Conservation (phyloP, 2,888 invertebrate species). For the Limnephilus rhombicus region DNA sequence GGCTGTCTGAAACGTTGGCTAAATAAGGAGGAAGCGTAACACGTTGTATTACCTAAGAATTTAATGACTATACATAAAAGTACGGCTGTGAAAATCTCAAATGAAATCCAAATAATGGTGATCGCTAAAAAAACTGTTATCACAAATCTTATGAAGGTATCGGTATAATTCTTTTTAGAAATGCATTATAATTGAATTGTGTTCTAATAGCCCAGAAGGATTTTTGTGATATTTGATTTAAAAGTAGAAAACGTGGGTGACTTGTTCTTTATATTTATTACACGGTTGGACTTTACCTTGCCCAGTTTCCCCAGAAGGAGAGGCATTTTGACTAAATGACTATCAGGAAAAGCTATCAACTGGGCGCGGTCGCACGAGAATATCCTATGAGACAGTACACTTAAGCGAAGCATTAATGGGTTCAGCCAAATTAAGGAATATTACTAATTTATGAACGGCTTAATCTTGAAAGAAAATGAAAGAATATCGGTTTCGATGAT, state of each 20-base stretch:
- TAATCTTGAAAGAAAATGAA: background rate
- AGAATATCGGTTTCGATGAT: background rate
- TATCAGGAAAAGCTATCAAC: constrained; percentile 57
- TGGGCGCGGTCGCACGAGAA: constrained; percentile 39
- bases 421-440: background rate
- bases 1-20: no score
- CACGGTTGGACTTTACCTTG: background rate
- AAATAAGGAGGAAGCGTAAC: no score
- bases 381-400: background rate
- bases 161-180: no score
- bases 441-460: background rate
- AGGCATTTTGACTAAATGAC: constrained; percentile 60
- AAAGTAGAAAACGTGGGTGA: background rate
- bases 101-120: no score
- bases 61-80: no score
- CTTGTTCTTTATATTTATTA: background rate
- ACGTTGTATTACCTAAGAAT: no score
- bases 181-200: no score
- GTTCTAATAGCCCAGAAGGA: no score
- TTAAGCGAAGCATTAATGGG: background rate
- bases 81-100: no score
- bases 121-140: no score
- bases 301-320: constrained; percentile 27
- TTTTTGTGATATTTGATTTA: background rate
- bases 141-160: no score